Percentiles rank a stretch among this genome's conserved stretches.
phyloP scores from a whole-genome alignment of 1,140 invertebrate species.

The Drosophila micromelanica region DNA sequence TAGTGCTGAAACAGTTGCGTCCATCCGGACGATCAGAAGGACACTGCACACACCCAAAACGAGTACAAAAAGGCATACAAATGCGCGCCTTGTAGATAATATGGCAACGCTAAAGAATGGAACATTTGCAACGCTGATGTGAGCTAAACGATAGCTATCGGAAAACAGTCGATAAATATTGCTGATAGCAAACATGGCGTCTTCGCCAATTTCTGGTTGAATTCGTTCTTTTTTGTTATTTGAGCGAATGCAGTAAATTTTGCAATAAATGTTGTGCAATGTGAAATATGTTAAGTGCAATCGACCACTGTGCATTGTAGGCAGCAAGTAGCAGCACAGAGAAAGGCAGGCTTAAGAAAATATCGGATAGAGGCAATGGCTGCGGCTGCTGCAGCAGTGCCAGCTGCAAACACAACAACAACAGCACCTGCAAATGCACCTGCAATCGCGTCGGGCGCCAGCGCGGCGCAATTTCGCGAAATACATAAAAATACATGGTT shows the following conservation, averaged over 20 bases:
- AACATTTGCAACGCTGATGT: too few relatives aligned
- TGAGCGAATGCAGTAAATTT: constrained; percentile 43
- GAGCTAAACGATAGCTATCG: constrained; percentile 30
- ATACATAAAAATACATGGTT: constrained; percentile 92
- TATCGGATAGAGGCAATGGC: constrained; percentile 48
- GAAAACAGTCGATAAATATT: constrained; percentile 29
- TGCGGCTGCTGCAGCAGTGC: constrained; percentile 51
- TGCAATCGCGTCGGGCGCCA: constrained; percentile 38
- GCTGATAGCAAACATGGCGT: constrained; percentile 70
- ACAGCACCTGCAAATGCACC: constrained; percentile 53
- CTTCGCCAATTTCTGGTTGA: constrained; percentile 51
- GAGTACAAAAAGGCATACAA: background rate
- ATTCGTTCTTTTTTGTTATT: constrained; percentile 46
- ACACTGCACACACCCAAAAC: too few relatives aligned
- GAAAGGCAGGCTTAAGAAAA: constrained; percentile 4
- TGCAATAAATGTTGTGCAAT: constrained; percentile 51
- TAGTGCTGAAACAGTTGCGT: too few relatives aligned
- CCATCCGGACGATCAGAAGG: too few relatives aligned
- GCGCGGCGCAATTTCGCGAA: constrained; percentile 86
- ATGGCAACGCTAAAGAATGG: background rate
- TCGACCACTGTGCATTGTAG: constrained; percentile 36
- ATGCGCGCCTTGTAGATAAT: background rate
- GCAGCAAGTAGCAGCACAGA: constrained; percentile 27
- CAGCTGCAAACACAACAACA: constrained; percentile 46
- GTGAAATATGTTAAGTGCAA: constrained; percentile 50